Conservation (phyloP, 2,888 invertebrate species). For the Drosophila conformis region DNA sequence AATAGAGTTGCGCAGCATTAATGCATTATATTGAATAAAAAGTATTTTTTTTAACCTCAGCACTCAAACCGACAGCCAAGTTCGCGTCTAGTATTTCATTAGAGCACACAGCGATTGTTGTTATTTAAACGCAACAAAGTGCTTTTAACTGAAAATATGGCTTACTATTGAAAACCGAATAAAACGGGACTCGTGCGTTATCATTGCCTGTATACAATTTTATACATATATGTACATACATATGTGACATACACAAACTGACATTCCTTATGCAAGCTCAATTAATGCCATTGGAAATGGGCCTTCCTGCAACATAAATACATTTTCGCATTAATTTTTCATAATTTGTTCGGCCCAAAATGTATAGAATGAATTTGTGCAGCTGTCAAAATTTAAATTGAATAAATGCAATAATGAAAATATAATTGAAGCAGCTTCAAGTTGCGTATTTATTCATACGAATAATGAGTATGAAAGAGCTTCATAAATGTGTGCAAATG, state of each 20-base stretch:
- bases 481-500: neutral
- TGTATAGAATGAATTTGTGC: slow-evolving; percentile 24
- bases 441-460: slow-evolving; percentile 1
- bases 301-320: neutral
- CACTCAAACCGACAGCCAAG: neutral
- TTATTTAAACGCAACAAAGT: slow-evolving; percentile 10
- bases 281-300: slow-evolving; percentile 11
- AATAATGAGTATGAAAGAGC: neutral
- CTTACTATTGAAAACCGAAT: slow-evolving; percentile 19
- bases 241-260: slow-evolving; percentile 7
- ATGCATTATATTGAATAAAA: neutral
- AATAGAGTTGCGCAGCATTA: slow-evolving; percentile 10
- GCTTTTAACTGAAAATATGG: slow-evolving; percentile 10
- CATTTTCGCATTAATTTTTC: slow-evolving; percentile 41
- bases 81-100: slow-evolving; percentile 11
- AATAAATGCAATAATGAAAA: slow-evolving; percentile 19
- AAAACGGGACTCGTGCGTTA: slow-evolving; percentile 14
- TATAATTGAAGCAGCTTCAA: slow-evolving; percentile 20
- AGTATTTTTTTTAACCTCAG: neutral
- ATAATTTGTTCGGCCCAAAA: slow-evolving; percentile 30
- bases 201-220: slow-evolving; percentile 17
- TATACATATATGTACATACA: too few species aligned
- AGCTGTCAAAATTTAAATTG: slow-evolving; percentile 37
- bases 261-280: slow-evolving; percentile 1
- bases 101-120: neutral